phyloP scores from a whole-genome alignment of 2,888 invertebrate genomes.

The Chorisops tibialis region DNA sequence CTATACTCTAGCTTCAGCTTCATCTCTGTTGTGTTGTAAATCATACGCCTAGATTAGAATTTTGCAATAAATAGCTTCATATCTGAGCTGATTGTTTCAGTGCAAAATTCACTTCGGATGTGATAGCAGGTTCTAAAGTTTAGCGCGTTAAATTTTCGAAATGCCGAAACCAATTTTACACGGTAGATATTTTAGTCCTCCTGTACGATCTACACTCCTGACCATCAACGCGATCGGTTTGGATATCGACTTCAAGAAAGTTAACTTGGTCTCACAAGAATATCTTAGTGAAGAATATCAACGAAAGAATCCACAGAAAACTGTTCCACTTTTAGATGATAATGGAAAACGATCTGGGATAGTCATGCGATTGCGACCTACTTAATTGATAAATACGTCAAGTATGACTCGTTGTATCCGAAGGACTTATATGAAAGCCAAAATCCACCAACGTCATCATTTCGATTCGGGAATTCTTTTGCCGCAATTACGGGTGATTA shows the following conservation, averaged over 20 bases:
- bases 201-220: constrained; percentile 41
- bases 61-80: too few species aligned
- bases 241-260: constrained; percentile 32
- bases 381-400: constrained; percentile 39
- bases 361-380: constrained; percentile 42
- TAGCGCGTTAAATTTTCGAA: too few species aligned
- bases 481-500: constrained; percentile 22
- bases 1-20: too few species aligned
- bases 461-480: constrained; percentile 42
- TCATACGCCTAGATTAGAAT: too few species aligned
- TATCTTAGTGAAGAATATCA: constrained; percentile 16
- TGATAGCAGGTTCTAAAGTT: too few species aligned
- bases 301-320: constrained; percentile 58
- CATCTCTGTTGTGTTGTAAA: too few species aligned
- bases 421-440: constrained; percentile 39
- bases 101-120: too few species aligned
- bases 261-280: constrained; percentile 40
- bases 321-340: constrained; percentile 41
- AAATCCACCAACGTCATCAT: constrained; percentile 43
- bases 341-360: constrained; percentile 38
- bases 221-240: constrained; percentile 41
- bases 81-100: too few species aligned
- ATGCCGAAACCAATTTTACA: constrained; percentile 42
- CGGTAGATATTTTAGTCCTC: constrained; percentile 40
- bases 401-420: constrained; percentile 41